Conservation (phyloP, 2,888 invertebrate genomes). For the Drosophila kanekoi region DNA sequence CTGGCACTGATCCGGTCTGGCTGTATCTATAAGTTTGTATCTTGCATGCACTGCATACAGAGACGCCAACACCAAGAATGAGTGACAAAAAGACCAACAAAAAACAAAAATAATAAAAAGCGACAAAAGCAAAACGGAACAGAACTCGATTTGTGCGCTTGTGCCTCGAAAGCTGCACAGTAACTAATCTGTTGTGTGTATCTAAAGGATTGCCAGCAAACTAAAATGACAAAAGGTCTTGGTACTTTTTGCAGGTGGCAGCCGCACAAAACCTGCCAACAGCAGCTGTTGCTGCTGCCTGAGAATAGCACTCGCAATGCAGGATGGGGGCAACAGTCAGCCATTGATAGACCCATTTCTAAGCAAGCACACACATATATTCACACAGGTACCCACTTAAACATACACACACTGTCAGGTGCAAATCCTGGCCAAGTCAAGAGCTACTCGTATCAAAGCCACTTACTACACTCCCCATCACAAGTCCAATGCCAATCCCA, state of each 20-base stretch:
- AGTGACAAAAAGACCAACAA: constrained; percentile 48
- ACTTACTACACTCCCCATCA: not conserved
- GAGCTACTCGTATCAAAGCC: constrained; percentile 32
- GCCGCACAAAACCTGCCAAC: constrained; percentile 20
- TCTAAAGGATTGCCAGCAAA: constrained; percentile 79
- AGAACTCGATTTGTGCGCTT: constrained; percentile 58
- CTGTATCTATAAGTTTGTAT: constrained; percentile 77
- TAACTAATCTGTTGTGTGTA: constrained; percentile 83
- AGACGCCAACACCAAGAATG: constrained; percentile 49
- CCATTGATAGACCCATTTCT: constrained; percentile 55
- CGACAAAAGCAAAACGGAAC: constrained; percentile 30
- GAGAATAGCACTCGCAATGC: not conserved
- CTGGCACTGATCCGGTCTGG: constrained; percentile 45
- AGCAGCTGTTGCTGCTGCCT: constrained; percentile 22
- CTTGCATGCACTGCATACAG: constrained; percentile 63
- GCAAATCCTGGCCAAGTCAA: constrained; percentile 68
- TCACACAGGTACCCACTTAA: no score
- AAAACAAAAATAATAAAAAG: not conserved
- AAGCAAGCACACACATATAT: constrained; percentile 9
- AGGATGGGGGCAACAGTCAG: constrained; percentile 6
- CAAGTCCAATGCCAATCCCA: constrained; percentile 26
- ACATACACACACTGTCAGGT: constrained; percentile 40
- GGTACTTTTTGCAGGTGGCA: constrained; percentile 42
- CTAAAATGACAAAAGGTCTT: constrained; percentile 66
- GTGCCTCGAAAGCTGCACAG: constrained; percentile 34